A percentile compares a stretch with the other conserved stretches of the same genome.
Conservation (phyloP, 2,888 invertebrate species). For the Eremobia ochroleuca region DNA sequence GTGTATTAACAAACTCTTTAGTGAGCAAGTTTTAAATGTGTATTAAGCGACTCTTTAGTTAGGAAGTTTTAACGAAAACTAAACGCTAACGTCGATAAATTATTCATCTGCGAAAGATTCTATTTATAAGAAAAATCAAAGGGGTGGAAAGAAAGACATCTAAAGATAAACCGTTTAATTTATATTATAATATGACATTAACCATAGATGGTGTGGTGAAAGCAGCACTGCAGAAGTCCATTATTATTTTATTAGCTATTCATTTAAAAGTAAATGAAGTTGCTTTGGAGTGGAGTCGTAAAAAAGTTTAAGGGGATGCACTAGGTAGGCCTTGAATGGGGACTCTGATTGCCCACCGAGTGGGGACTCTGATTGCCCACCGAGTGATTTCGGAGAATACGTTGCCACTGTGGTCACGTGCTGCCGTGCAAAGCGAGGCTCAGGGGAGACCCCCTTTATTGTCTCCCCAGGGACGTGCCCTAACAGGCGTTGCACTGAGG, state of each 20-base stretch:
- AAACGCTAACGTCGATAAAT: not conserved
- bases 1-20: not conserved
- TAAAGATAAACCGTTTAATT: slow-evolving; percentile 10
- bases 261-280: slow-evolving; percentile 58
- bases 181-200: slow-evolving; percentile 18
- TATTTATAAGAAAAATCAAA: not conserved
- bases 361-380: no score
- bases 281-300: slow-evolving; percentile 47
- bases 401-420: no score
- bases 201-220: slow-evolving; percentile 45
- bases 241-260: slow-evolving; percentile 78
- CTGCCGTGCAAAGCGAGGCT: no score
- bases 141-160: not conserved
- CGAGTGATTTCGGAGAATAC: no score
- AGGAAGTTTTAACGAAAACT: not conserved
- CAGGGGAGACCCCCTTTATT: no score
- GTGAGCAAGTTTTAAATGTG: not conserved
- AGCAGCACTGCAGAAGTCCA: slow-evolving; percentile 54
- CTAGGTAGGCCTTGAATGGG: not conserved
- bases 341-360: no score
- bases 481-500: no score
- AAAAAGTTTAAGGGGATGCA: slow-evolving; percentile 25
- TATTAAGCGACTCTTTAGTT: not conserved
- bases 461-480: no score
- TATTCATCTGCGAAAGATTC: slow-evolving; percentile 6